These are phyloP conservation scores for Patella pellucida DNA, from an alignment of 2,888 invertebrate species.

Conservation along the genomic window DNA sequence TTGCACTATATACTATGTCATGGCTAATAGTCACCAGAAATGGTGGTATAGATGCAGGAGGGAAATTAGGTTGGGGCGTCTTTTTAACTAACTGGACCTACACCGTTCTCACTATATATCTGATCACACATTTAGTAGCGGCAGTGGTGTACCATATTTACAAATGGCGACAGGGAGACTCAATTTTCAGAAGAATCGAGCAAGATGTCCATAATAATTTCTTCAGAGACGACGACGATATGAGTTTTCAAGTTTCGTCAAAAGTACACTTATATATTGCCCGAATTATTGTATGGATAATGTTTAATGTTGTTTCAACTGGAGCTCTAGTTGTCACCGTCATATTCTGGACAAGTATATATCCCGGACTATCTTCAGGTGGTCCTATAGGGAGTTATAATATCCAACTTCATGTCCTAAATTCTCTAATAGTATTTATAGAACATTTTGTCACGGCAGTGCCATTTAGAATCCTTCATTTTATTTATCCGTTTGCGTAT, in stretches of 20 bases:
- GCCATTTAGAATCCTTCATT: slow-evolving; percentile 59
- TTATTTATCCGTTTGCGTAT: slow-evolving; percentile 52
- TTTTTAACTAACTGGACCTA: slow-evolving; percentile 68
- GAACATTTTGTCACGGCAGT: slow-evolving; percentile 55
- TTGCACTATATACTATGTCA: not conserved
- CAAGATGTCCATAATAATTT: not conserved
- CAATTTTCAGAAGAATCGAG: not conserved
- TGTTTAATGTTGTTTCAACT: slow-evolving; percentile 47
- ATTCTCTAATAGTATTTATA: slow-evolving; percentile 56
- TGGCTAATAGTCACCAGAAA: not conserved
- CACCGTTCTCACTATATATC: slow-evolving; percentile 51
- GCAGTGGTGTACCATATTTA: slow-evolving; percentile 33
- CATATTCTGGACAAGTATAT: slow-evolving; percentile 58
- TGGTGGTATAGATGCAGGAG: too few relatives aligned
- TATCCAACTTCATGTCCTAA: slow-evolving; percentile 59
- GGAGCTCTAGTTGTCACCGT: slow-evolving; percentile 58
- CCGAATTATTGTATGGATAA: slow-evolving; percentile 47
- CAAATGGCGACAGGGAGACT: slow-evolving; percentile 22
- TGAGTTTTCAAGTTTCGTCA: not conserved
- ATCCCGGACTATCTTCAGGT: slow-evolving; percentile 38
- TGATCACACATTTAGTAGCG: slow-evolving; percentile 42
- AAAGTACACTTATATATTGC: not conserved
- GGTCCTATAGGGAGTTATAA: slow-evolving; percentile 31
- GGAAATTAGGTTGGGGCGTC: slow-evolving; percentile 37
- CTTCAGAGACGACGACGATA: not conserved